These are phyloP conservation scores for Leptinotarsa lineolata DNA, from an alignment of 1,140 invertebrate genomes.

Conservation along the genomic window DNA sequence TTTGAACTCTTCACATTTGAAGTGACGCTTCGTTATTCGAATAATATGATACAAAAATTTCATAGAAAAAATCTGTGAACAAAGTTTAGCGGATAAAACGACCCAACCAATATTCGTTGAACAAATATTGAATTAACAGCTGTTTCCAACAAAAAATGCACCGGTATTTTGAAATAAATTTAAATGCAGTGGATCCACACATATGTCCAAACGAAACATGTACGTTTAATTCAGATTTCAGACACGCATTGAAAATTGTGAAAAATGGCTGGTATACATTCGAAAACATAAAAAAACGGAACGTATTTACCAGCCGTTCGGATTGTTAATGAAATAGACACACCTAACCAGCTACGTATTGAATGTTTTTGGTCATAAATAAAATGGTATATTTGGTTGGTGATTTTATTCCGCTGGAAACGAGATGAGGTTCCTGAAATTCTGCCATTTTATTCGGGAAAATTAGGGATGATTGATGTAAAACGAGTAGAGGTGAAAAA, in stretches of 20 bases:
- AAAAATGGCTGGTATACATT: not conserved
- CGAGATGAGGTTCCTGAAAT: no score
- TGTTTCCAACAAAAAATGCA: not conserved
- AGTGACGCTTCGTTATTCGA: no score
- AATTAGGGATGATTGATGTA: no score
- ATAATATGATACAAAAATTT: no score
- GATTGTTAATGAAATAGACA: not conserved
- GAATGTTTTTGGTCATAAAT: no score
- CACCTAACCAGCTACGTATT: not conserved
- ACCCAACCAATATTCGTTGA: not conserved
- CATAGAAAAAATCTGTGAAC: no score
- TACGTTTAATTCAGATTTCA: not conserved
- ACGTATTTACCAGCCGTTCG: not conserved
- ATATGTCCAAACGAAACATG: not conserved
- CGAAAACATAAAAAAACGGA: not conserved
- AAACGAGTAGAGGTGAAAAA: no score
- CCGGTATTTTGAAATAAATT: not conserved
- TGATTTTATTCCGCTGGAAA: no score
- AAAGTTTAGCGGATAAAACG: no score
- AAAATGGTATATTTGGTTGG: no score
- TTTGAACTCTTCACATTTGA: no score
- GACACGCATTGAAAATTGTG: not conserved
- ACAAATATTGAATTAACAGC: not conserved
- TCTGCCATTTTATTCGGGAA: no score
- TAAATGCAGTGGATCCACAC: not conserved